These are phyloP conservation scores for Marmota flaviventris DNA, from an alignment of 2,113 vertebrate species.

Conservation along the genomic window DNA sequence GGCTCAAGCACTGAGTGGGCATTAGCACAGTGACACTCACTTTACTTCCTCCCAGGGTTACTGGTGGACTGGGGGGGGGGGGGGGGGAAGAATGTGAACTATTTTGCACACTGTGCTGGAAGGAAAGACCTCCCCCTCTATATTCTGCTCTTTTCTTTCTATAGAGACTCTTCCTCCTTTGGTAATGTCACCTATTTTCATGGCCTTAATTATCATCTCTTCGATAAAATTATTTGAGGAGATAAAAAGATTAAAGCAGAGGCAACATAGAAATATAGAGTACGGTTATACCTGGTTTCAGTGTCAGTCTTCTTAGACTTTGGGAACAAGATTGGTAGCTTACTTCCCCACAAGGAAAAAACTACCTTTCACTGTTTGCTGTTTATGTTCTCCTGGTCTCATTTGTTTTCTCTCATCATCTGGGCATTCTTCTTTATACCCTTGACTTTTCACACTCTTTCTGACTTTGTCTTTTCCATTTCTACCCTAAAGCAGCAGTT, in stretches of 20 bases:
- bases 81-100: neutral
- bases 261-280: neutral
- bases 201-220: neutral
- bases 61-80: neutral
- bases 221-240: conserved; percentile 32
- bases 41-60: neutral
- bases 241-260: conserved; percentile 5
- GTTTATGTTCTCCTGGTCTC: neutral
- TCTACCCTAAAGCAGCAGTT: neutral
- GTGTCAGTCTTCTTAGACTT: neutral
- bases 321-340: neutral
- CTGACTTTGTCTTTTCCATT: neutral
- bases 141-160: neutral
- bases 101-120: neutral
- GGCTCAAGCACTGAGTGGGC: neutral
- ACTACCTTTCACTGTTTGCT: neutral
- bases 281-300: neutral
- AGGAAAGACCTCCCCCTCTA: neutral
- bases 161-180: neutral
- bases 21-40: neutral
- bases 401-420: neutral
- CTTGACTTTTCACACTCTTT: neutral
- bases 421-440: neutral
- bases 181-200: neutral
- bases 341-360: neutral